phyloP scores from a whole-genome alignment of 35 echinoderm and acorn worm species.

The Hemicentrotus pulcherrimus region DNA sequence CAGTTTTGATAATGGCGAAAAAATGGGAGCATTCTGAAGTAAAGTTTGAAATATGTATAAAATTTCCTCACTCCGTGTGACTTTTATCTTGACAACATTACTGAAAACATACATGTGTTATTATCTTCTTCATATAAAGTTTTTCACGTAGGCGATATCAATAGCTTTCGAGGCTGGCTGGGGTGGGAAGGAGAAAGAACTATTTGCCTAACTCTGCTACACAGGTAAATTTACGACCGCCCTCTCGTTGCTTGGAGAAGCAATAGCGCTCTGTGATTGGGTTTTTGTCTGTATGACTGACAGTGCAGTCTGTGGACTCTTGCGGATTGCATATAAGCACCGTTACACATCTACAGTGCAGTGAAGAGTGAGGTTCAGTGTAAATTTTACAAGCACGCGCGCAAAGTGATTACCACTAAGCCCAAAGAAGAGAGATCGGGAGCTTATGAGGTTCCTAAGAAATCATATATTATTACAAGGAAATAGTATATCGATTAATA shows the following conservation, averaged over 20 bases:
- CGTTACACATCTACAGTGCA: background rate
- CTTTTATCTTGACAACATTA: no score
- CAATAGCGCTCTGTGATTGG: background rate
- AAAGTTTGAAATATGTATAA: background rate
- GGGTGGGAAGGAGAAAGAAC: background rate
- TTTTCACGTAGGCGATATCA: background rate
- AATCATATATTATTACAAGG: constrained; percentile 20
- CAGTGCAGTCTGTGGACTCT: background rate
- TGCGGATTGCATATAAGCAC: background rate
- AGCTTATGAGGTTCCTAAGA: background rate
- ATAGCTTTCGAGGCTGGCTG: background rate
- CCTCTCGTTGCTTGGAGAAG: background rate
- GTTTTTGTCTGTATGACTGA: background rate
- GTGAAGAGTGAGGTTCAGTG: background rate
- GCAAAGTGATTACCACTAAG: background rate
- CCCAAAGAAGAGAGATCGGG: background rate
- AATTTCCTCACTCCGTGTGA: no score
- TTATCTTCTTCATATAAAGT: no score
- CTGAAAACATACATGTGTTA: no score
- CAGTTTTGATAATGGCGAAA: no score
- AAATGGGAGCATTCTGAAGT: no score
- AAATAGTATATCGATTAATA: background rate
- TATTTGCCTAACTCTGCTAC: background rate
- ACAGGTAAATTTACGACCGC: background rate
- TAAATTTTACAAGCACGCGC: constrained; percentile 7